Base-by-base conservation (phyloP, 2,888 invertebrate species). In the Andrena fulva region DNA sequence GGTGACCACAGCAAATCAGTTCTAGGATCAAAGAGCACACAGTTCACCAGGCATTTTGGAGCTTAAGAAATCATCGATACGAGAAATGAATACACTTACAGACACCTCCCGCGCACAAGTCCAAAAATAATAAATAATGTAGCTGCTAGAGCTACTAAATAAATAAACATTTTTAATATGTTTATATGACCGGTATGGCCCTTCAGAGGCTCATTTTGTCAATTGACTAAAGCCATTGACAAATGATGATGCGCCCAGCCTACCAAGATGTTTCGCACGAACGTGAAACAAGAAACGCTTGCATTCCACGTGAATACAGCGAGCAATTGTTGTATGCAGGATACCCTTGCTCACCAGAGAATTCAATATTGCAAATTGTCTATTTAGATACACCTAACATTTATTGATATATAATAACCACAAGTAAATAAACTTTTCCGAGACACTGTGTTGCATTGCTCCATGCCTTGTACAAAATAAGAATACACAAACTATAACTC, bases 61-160 rank as follows among this genome's bases (percentile, higher is more conserved):
- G n/a, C 8, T 33, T 33, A 2, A 10, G 3, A 12, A 16, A 24
- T 6, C 2, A 2, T 68, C 35, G 2, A 24, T 20, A 24, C 2
- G 20, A 7, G 20, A 48, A 7, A 56, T 3, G 1, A 42, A 60
- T 59, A 54, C 16, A 90, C 91, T 91, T 85, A 91, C 91, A 89
- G 82, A n/a, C 62, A 70, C 75, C 76, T 87, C 42, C 85, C 76
- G 71, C 85, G 84, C 52, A 85, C 60, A 27, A 89, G 71, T 90
- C 89, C 91, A 91, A 91, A 91, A 90, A 91, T 90, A 86, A 84
- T 80, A 56, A 85, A 76, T 78, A 89, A 67, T 59, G 87, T 84
- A 78, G 87, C 82, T 69, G 84, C 85, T 20, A 84, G 31, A 75
- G 79, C 85, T 77, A 89, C 77, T 80, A 91, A 80, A 81, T 89